Evolutionary conservation across 1,140 invertebrate genomes (phyloP).

Genomic region (Parapsyche elsis): DNA sequence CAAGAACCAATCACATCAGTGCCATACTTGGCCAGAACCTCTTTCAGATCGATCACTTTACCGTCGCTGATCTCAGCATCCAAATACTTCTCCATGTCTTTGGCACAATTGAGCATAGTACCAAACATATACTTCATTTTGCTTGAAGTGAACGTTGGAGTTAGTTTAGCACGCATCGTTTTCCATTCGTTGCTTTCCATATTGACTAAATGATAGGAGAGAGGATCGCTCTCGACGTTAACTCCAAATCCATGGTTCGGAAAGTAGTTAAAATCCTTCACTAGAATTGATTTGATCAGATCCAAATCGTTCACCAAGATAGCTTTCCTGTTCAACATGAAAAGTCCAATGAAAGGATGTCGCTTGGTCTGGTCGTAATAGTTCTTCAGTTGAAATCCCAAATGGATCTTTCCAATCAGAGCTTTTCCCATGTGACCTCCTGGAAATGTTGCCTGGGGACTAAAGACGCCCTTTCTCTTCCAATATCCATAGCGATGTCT

Average conservation of each 20-base stretch:
- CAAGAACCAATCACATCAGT: slow-evolving; percentile 70
- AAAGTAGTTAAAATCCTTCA: slow-evolving; percentile 70
- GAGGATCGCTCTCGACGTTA: slow-evolving; percentile 64
- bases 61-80: slow-evolving; percentile 58
- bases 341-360: slow-evolving; percentile 48
- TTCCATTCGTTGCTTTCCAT: slow-evolving; percentile 67
- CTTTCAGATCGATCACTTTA: slow-evolving; percentile 60
- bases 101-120: slow-evolving; percentile 58
- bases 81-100: slow-evolving; percentile 59
- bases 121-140: slow-evolving; percentile 70
- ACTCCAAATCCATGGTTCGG: slow-evolving; percentile 63
- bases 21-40: slow-evolving; percentile 64
- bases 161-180: slow-evolving; percentile 65
- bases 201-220: slow-evolving; percentile 63
- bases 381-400: slow-evolving; percentile 52
- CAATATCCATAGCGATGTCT: slow-evolving; percentile 56
- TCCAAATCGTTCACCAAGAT: slow-evolving; percentile 69
- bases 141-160: slow-evolving; percentile 69
- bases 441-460: slow-evolving; percentile 57
- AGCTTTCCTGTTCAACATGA: slow-evolving; percentile 62
- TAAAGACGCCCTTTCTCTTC: slow-evolving; percentile 61
- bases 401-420: slow-evolving; percentile 59
- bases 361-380: slow-evolving; percentile 12
- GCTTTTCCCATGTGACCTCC: slow-evolving; percentile 62
- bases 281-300: slow-evolving; percentile 70